These are phyloP conservation scores for Caracal caracal DNA, from an alignment of 2,113 vertebrate genomes.

Conservation along the genomic window DNA sequence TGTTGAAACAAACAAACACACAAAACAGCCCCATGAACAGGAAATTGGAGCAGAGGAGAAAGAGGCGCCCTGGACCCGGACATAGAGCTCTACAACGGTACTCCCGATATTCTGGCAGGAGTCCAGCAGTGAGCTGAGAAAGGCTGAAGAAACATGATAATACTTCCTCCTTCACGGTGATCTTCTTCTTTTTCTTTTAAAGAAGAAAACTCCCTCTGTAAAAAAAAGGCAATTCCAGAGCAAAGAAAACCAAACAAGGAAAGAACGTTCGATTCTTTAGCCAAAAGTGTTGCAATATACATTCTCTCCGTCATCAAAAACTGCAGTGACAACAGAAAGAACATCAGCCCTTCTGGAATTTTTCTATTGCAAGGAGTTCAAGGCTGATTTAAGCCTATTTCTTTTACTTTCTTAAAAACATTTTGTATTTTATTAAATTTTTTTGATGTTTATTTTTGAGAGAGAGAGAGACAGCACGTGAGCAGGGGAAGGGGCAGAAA, in stretches of 20 bases:
- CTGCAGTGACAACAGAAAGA: slow-evolving; percentile 7
- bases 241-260: slow-evolving; percentile 6
- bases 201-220: not conserved
- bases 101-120: not conserved
- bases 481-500: too few species aligned
- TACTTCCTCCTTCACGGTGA: not conserved
- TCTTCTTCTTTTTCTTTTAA: slow-evolving; percentile 17
- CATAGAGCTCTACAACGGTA: not conserved
- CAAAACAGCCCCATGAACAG: not conserved
- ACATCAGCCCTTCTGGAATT: not conserved
- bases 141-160: not conserved
- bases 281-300: not conserved
- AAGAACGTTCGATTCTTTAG: not conserved
- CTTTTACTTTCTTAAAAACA: not conserved
- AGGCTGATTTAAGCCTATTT: not conserved
- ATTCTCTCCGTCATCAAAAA: slow-evolving; percentile 22
- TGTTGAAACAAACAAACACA: not conserved
- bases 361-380: not conserved
- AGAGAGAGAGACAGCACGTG: too few species aligned
- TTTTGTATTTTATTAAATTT: too few species aligned
- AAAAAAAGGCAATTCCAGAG: slow-evolving; percentile 25
- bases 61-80: not conserved
- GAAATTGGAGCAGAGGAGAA: not conserved
- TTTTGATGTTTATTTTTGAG: too few species aligned
- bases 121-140: not conserved